Evolutionary conservation across 2,888 invertebrate genomes (phyloP), one percentile per base, ranked within the genome.

Genomic region (Allolobophora icterica): DNA sequence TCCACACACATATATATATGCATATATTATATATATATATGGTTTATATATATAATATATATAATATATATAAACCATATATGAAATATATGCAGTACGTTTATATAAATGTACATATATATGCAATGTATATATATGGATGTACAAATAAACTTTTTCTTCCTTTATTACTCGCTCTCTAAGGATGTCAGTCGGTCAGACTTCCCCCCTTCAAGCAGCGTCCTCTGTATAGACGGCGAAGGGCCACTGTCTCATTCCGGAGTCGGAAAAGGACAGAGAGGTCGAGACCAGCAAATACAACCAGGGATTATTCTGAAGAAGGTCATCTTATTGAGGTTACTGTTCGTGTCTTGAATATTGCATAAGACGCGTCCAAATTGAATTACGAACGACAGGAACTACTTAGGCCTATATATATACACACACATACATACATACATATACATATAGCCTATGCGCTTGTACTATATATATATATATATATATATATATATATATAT

Each of bases 311-410:
- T n/a, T 71, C 71, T 1, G n/a, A 71, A 11, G 71, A n/a, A 71
- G 30, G 71, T 71, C 71, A n/a, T 71, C 71, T 71, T 71, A 71
- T 71, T 71, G 71, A 17, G n/a, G 71, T 71, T n/a, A 71, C 13
- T 17, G 8, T 2, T 71, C 71, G 30, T 71, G 30, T 71, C 71
- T 71, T n/a, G 8, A 3, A 71, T 71, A 71, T 71, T n/a, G 30
- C 71, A 71, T n/a, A 71, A 71, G 71, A n/a, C 71, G 71, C 52
- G 52, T 52, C 21, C 52, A 71, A 71, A 71, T 71, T 71, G n/a
- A 71, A 71, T 71, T n/a, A 71, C 11, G 71, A 71, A 30, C n/a
- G n/a, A 30, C 30, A n/a, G 30, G n/a, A n/a, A n/a, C 71, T 71
- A 11, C 71, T 8, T n/a, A n/a, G n/a, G n/a, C 19, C 3, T 45